These are phyloP conservation scores for Xestobium rufovillosum DNA, from an alignment of 2,888 invertebrate genomes.

Conservation along the genomic window DNA sequence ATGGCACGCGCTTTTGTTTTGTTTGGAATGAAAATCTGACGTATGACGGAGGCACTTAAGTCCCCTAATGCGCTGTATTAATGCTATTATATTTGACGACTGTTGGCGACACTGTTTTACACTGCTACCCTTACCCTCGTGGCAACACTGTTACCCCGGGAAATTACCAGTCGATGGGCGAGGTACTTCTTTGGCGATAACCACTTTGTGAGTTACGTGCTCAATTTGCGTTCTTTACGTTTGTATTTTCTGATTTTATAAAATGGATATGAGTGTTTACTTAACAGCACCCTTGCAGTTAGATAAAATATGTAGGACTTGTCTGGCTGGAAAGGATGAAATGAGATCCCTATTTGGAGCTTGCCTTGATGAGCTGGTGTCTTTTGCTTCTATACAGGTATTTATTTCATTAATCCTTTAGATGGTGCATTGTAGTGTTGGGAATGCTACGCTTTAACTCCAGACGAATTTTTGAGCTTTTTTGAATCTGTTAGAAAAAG, in stretches of 20 bases:
- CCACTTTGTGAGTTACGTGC: slow-evolving; percentile 10
- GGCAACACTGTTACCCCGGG: no score
- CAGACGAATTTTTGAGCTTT: no score
- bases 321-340: slow-evolving; percentile 43
- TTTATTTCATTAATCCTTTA: no score
- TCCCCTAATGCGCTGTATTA: no score
- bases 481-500: no score
- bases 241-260: slow-evolving; percentile 34
- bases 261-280: slow-evolving; percentile 42
- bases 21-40: no score
- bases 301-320: slow-evolving; percentile 45
- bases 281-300: slow-evolving; percentile 41
- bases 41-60: no score
- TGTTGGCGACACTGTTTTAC: no score
- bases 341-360: slow-evolving; percentile 46
- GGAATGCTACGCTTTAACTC: slow-evolving; percentile 9
- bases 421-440: slow-evolving; percentile 3
- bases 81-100: no score
- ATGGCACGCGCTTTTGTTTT: no score
- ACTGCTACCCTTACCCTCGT: no score
- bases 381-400: slow-evolving; percentile 42
- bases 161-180: no score
- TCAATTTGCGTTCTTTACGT: slow-evolving; percentile 28
- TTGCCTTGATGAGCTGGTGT: slow-evolving; percentile 44
- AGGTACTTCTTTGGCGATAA: slow-evolving; percentile 28